Base-by-base conservation (phyloP, 1,140 invertebrate species). In the Oreohelix idahoensis region DNA sequence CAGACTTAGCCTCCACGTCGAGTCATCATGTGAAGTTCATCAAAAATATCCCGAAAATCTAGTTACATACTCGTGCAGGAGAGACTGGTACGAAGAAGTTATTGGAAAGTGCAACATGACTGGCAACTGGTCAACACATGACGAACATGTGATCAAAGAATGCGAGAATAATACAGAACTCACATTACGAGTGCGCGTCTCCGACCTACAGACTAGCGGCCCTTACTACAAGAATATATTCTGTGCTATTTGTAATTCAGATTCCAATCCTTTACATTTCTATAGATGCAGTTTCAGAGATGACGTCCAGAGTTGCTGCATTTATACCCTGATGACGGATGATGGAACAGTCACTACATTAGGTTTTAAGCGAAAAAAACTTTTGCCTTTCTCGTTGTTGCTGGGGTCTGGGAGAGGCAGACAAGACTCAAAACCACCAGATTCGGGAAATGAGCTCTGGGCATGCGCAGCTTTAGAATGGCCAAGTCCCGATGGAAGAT, bases 171-270 rank as follows among this genome's bases (percentile, higher is more conserved):
- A 39, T 36, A 29, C 13, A 35, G 29, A 35, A 11, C 69, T 39
- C 5, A 32, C 23, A n/a, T n/a, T n/a, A n/a, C n/a, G n/a, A 32
- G 42, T 49, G 23, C 1, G 5, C 35, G 11, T 39, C 73, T 29
- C 10, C 13, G 4, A 20, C 10, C 10, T 15, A 45, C 11, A 26
- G 38, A 29, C 17, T 26, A 13, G 42, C 36, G 20, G 36, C n/a
- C n/a, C 5, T 10, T 39, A 42, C 73, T 75, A 39, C 73, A 13
- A 49, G n/a, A 75, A 75, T 26, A 49, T 75, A 15, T 75, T 75
- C n/a, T 75, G 73, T 42, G 73, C 73, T 42, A 45, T 45, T 13
- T 75, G 73, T n/a, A 75, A 75, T 38, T 29, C 73, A 49, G 39
- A 49, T 42, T 2, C 13, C 11, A 13, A 39, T 49, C 73, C 38